Evolutionary conservation across 2,797 vertebrate genomes (phyloP), one percentile per base, ranked within the genome.

Genomic region (Microctenopoma lineatum): DNA sequence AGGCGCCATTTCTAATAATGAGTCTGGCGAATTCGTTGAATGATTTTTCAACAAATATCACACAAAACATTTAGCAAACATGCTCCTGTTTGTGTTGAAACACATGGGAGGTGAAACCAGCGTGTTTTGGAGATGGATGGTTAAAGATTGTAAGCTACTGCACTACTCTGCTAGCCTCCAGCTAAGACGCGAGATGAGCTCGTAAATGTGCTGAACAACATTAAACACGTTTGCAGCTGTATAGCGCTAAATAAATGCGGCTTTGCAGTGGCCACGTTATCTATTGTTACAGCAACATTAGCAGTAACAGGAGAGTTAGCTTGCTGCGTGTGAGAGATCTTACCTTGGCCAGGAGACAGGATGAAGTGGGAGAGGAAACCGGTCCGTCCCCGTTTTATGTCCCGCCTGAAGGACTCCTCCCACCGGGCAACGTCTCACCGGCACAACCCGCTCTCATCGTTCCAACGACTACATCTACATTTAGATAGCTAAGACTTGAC

Each of bases 41-140:
- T 10, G 2, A 34, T 32, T 38, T 12, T 1, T 0, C 0, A 26
- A 7, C 0, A 54, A 83, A 87, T 90, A 57, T 0, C 0, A 0
- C 0, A 5, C 6, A 1, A 0, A 45, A 1, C 0, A 4, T 1
- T 3, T 8, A 14, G 0, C 1, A 0, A 2, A 53, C 0, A n/a
- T 6, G 7, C 0, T n/a, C 0, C 0, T 0, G 0, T 12, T 25
- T 0, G 1, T 0, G 0, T 2, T 3, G 0, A 2, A 0, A 0
- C 0, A 0, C 0, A 0, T 2, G 0, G 8, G 0, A 2, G 1
- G 1, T 0, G 0, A 18, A 11, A 13, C 0, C 0, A 0, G 0
- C 0, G 0, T 0, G 0, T 45, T 44, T 66, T 10, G 36, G 0
- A 3, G 18, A 0, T 2, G 44, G 91, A 92, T 92, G 90, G 75